Conservation (phyloP, 2,888 invertebrate genomes). For the Sclerodermus sp. region DNA sequence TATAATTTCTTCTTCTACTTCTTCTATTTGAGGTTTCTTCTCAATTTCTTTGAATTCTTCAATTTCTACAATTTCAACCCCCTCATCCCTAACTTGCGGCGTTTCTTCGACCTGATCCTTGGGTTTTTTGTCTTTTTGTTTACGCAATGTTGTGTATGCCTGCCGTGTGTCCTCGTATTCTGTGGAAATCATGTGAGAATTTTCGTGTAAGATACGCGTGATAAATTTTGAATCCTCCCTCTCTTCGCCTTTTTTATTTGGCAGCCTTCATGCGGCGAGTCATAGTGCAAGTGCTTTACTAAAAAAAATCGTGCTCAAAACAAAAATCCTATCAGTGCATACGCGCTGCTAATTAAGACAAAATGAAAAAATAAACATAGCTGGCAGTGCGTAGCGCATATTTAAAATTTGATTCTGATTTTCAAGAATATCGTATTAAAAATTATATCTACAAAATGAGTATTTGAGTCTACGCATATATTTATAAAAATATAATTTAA, state of each 20-base stretch:
- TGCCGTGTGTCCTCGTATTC: slow-evolving; percentile 58
- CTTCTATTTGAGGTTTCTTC: slow-evolving; percentile 45
- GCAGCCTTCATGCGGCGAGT: slow-evolving; percentile 39
- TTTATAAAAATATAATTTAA: no score
- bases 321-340: neutral
- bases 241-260: slow-evolving; percentile 8
- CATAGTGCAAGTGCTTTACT: slow-evolving; percentile 29
- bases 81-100: slow-evolving; percentile 48
- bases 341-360: no score
- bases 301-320: slow-evolving; percentile 29
- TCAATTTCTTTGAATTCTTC: slow-evolving; percentile 33
- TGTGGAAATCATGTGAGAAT: slow-evolving; percentile 57
- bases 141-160: slow-evolving; percentile 55
- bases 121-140: slow-evolving; percentile 51
- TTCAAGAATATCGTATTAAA: no score
- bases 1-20: slow-evolving; percentile 46
- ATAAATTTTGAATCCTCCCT: slow-evolving; percentile 6
- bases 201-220: slow-evolving; percentile 43
- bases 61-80: slow-evolving; percentile 45
- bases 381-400: no score
- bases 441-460: no score
- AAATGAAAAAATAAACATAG: no score
- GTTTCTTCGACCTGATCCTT: slow-evolving; percentile 48
- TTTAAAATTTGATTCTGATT: no score
- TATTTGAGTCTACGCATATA: no score